Evolutionary conservation across 2,113 vertebrate species (phyloP).

Genomic region (Lontra canadensis): DNA sequence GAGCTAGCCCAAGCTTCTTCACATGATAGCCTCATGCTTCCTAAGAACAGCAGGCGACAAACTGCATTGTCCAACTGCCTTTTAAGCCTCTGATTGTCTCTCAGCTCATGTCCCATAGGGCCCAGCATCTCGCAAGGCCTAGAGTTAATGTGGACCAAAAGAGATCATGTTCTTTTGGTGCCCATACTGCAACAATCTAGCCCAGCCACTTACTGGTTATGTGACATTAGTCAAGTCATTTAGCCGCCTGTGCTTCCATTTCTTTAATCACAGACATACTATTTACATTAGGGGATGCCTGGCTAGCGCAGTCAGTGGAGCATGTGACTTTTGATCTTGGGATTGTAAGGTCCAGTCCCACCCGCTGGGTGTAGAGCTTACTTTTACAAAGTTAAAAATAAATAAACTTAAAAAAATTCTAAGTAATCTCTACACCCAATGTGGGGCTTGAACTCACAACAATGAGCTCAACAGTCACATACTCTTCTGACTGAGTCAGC

Average conservation of each 20-base stretch:
- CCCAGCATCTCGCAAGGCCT: not conserved
- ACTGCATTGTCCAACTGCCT: not conserved
- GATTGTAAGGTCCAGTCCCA: not conserved
- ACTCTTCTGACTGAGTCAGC: not conserved
- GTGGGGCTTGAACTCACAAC: not conserved
- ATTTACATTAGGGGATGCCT: not conserved
- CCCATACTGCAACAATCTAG: not conserved
- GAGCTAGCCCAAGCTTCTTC: not conserved
- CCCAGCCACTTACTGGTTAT: not conserved
- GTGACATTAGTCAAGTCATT: not conserved
- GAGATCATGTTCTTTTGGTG: not conserved
- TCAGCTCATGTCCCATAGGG: not conserved
- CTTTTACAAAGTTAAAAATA: not conserved
- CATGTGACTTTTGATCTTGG: not conserved
- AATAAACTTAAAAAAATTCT: not conserved
- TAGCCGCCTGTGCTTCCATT: not conserved
- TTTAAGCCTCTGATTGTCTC: not conserved
- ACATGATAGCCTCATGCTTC: not conserved
- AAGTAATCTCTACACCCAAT: not conserved
- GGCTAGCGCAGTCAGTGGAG: not conserved
- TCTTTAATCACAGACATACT: not conserved
- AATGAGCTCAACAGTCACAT: not conserved
- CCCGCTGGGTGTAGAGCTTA: not conserved
- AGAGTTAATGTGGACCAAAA: not conserved
- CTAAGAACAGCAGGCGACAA: not conserved